A percentile compares a stretch with the other conserved stretches of the same genome.
Conservation (phyloP, 2,113 vertebrate genomes). For the Felis chaus region DNA sequence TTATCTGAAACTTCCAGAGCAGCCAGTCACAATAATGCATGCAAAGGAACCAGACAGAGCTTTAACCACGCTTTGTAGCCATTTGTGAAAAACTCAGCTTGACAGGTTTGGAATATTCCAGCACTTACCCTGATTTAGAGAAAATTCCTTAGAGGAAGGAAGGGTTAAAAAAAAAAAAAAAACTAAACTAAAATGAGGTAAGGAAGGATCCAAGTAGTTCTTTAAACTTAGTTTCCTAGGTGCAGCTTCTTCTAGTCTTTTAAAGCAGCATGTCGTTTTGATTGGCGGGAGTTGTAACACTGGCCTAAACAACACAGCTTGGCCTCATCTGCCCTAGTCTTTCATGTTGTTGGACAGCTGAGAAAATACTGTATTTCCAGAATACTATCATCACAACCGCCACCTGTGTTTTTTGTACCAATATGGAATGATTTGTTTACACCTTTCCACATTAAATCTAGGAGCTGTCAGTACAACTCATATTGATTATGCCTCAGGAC, state of each 20-base stretch:
- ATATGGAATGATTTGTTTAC: conserved; percentile 58
- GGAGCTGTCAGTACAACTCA: conserved; percentile 34
- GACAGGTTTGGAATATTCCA: neutral
- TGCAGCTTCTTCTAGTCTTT: neutral
- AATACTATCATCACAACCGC: conserved; percentile 77
- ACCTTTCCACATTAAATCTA: conserved; percentile 43
- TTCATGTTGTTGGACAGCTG: conserved; percentile 81
- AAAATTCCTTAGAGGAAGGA: neutral
- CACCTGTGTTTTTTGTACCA: conserved; percentile 57
- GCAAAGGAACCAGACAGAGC: neutral
- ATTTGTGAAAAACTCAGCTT: neutral
- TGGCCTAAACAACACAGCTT: conserved; percentile 50
- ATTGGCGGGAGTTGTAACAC: conserved; percentile 41
- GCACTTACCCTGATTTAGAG: neutral
- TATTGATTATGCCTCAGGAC: neutral
- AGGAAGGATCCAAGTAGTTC: conserved; percentile 32
- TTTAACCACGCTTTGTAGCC: neutral
- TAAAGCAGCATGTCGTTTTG: conserved; percentile 45
- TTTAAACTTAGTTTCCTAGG: conserved; percentile 34
- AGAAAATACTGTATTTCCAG: conserved; percentile 82
- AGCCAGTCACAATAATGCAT: neutral
- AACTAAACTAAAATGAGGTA: conserved; percentile 11
- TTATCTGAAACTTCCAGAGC: neutral
- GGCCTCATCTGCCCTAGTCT: conserved; percentile 65
- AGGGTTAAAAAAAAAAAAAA: neutral